Base-by-base conservation (phyloP, 2,888 invertebrate genomes). In the Spodoptera littoralis region DNA sequence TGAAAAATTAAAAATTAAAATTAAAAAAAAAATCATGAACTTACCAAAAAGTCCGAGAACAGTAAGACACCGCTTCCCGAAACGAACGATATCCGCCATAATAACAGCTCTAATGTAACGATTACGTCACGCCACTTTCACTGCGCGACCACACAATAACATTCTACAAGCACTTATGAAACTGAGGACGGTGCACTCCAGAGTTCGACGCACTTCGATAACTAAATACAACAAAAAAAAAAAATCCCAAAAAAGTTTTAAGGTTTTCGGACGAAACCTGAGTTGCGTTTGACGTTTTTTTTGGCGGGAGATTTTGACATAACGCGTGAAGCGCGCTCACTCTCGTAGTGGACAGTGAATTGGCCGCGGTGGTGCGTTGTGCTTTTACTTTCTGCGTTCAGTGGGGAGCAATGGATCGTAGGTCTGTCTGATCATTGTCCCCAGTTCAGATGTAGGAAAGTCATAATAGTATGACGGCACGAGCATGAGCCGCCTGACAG, bases 101-200 rank as follows among this genome's bases (percentile, higher is more conserved):
- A 84, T 87, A 85, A 84, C 87, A 87, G 80, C 82, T 90, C 89
- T 90, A 92, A 92, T 91, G 90, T 90, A 91, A 91, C 79, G 83
- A 77, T 93, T 93, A 90, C 93, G 93, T 93, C 92, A 93, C 89
- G 79, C 60, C 92, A 93, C 94, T 94, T 94, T 94, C 94, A 93
- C 93, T 92, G 83, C 83, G 86, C 83, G 82, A 81, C 85, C 76
- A 65, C 85, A 85, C 86, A 84, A 87, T 86, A 89, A 89, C 90
- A 92, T 89, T 88, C 89, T 86, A 88, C 58, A 73, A 70, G 81
- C 89, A 90, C 90, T 90, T 89, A 92, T 88, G 89, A 89, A 90
- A 89, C 81, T 71, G 79, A 71, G 83, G 88, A 86, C 87, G 88
- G 86, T 85, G 88, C 89, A 90, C 90, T 89, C 86, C 80, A 85